These are phyloP conservation scores for Oryzias javanicus DNA, from an alignment of 2,113 vertebrate species.

Conservation along the genomic window DNA sequence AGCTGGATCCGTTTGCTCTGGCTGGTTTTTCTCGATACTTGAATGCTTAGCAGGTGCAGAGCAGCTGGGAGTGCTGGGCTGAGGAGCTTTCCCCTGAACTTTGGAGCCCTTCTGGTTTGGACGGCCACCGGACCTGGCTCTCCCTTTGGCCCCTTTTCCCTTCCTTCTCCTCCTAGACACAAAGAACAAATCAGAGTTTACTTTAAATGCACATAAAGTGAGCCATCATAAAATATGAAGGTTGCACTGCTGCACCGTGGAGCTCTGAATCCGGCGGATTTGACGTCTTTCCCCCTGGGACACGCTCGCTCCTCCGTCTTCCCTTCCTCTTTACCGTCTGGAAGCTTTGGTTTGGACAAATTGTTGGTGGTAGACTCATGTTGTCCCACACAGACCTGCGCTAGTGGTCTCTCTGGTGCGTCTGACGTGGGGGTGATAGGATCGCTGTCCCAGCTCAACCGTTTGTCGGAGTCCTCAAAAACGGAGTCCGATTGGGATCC, in stretches of 20 bases:
- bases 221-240: too few relatives aligned
- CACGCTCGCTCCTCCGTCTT: conserved; percentile 61
- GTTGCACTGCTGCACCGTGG: conserved; percentile 63
- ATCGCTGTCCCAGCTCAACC: conserved; percentile 52
- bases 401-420: conserved; percentile 23
- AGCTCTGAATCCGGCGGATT: conserved; percentile 73
- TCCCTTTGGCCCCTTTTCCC: conserved; percentile 74
- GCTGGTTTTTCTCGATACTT: conserved; percentile 35
- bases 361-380: conserved; percentile 28
- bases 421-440: conserved; percentile 53
- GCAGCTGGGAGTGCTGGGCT: conserved; percentile 20
- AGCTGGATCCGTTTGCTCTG: conserved; percentile 13
- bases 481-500: conserved; percentile 71
- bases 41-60: conserved; percentile 31
- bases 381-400: conserved; percentile 29
- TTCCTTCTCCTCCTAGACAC: conserved; percentile 76
- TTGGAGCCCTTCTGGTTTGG: conserved; percentile 59
- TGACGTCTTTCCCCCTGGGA: conserved; percentile 74
- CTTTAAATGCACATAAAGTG: not conserved
- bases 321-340: conserved; percentile 40
- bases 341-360: conserved; percentile 8
- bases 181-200: conserved; percentile 28
- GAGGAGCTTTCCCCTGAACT: conserved; percentile 59
- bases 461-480: conserved; percentile 71
- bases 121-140: conserved; percentile 64